These are phyloP conservation scores for Rhinoderma darwinii DNA, from an alignment of 2,113 vertebrate genomes.

Conservation along the genomic window DNA sequence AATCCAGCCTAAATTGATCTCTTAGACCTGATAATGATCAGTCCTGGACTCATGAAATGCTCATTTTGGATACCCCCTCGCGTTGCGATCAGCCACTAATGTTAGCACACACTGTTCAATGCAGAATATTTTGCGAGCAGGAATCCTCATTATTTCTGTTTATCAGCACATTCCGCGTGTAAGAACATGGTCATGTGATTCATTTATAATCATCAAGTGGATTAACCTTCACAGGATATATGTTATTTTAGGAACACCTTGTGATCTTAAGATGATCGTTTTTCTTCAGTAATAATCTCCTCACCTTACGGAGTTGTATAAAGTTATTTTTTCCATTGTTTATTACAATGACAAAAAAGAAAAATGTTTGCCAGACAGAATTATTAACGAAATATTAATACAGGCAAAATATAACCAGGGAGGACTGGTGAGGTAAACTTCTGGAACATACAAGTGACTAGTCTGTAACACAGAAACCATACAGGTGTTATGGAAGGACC, in stretches of 20 bases:
- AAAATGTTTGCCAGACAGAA: neutral
- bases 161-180: neutral
- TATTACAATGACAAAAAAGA: neutral
- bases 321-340: constrained; percentile 41
- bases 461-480: too few species aligned
- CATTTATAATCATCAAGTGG: neutral
- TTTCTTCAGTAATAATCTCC: constrained; percentile 26
- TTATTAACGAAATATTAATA: neutral
- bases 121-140: neutral
- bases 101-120: neutral
- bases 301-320: neutral
- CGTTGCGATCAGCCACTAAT: neutral
- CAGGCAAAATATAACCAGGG: neutral
- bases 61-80: neutral
- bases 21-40: too few species aligned
- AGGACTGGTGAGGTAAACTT: neutral
- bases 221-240: neutral
- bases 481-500: too few species aligned
- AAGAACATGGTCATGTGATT: neutral
- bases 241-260: constrained; percentile 26
- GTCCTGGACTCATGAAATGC: too few species aligned
- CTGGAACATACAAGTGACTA: neutral
- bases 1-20: too few species aligned
- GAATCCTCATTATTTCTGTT: neutral
- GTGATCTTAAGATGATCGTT: constrained; percentile 35